These are phyloP conservation scores for Premnoplex brunnescens DNA, from an alignment of 2,797 vertebrate genomes.

Conservation along the genomic window DNA sequence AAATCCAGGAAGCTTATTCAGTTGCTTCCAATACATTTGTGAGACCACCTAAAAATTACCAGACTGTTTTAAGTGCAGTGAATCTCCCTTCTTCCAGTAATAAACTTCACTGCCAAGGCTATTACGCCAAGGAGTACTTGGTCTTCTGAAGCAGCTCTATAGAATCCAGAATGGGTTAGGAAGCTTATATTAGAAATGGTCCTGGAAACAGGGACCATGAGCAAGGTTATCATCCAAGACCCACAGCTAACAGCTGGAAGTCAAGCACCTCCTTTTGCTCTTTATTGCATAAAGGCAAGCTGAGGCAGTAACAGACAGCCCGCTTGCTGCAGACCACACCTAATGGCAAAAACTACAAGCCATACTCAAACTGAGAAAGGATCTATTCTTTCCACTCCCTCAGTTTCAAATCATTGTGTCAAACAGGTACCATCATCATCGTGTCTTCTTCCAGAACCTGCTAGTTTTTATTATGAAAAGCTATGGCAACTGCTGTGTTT, in stretches of 20 bases:
- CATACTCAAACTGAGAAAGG: not conserved
- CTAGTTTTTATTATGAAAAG: not conserved
- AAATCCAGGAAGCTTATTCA: not conserved
- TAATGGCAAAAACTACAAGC: not conserved
- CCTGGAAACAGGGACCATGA: not conserved
- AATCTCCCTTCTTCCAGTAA: not conserved
- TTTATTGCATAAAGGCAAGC: not conserved
- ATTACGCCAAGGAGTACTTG: not conserved
- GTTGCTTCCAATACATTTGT: not conserved
- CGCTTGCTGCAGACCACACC: not conserved
- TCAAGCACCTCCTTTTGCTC: not conserved
- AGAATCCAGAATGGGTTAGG: not conserved
- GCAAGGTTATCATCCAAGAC: not conserved
- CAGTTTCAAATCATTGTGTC: not conserved
- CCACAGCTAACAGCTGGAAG: not conserved
- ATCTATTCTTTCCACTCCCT: not conserved
- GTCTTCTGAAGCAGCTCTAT: not conserved
- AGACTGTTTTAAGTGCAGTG: not conserved
- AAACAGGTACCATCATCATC: not conserved
- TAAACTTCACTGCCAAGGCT: not conserved
- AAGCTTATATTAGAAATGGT: not conserved
- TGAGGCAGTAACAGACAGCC: not conserved
- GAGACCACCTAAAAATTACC: not conserved
- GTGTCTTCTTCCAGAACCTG: not conserved
- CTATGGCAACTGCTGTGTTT: not conserved